These are phyloP conservation scores for Oncorhynchus kisutch DNA, from an alignment of 2,113 vertebrate species.

Conservation along the genomic window DNA sequence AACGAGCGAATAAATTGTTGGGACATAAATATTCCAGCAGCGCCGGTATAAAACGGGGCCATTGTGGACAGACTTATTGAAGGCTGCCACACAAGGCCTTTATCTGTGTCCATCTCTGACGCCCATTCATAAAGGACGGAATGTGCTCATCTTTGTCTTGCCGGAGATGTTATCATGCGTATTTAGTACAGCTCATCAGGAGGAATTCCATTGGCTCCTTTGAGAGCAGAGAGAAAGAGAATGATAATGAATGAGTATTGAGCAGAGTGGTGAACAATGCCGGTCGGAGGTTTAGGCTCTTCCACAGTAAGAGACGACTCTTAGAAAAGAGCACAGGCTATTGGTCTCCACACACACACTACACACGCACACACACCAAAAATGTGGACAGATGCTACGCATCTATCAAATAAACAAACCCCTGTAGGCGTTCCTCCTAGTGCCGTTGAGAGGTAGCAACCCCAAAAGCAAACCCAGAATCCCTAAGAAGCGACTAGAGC, in stretches of 20 bases:
- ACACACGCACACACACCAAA: too few relatives aligned
- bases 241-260: too few relatives aligned
- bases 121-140: neutral
- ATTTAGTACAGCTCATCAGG: neutral
- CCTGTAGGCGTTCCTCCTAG: slow-evolving; percentile 17
- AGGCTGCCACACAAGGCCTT: slow-evolving; percentile 32
- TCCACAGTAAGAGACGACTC: too few relatives aligned
- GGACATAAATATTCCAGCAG: slow-evolving; percentile 36
- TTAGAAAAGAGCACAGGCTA: neutral
- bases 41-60: slow-evolving; percentile 13
- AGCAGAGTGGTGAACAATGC: too few relatives aligned
- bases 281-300: too few relatives aligned
- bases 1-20: slow-evolving; percentile 40
- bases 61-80: slow-evolving; percentile 32
- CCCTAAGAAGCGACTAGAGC: slow-evolving; percentile 3
- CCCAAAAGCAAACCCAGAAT: slow-evolving; percentile 20
- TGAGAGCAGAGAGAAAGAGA: too few relatives aligned
- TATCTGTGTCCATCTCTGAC: slow-evolving; percentile 12
- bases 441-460: slow-evolving; percentile 31
- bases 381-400: slow-evolving; percentile 50
- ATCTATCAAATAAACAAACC: slow-evolving; percentile 50
- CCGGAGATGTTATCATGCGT: neutral
- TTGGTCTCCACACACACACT: neutral
- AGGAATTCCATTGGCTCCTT: neutral
- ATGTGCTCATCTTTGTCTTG: slow-evolving; percentile 19